These are phyloP conservation scores for Iselma pallidipennis DNA, from an alignment of 2,888 invertebrate species.

Conservation along the genomic window DNA sequence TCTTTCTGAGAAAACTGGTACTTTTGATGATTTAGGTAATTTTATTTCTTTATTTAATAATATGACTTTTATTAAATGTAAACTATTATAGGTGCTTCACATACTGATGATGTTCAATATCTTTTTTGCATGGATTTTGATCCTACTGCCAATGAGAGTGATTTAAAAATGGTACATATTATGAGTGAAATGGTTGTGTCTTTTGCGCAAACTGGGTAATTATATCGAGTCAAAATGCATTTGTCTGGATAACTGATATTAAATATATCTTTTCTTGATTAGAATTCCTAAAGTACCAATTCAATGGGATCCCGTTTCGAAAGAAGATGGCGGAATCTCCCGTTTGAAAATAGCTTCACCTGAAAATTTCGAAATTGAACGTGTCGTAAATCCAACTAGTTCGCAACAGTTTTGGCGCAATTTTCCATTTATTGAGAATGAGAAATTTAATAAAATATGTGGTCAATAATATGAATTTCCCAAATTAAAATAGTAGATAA, in stretches of 20 bases:
- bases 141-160: constrained; percentile 53
- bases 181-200: constrained; percentile 59
- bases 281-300: too few species aligned
- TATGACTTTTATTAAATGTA: constrained; percentile 1
- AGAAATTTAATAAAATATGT: too few species aligned
- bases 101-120: constrained; percentile 64
- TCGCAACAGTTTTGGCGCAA: constrained; percentile 66
- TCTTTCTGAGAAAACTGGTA: constrained; percentile 60
- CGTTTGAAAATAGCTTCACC: constrained; percentile 62
- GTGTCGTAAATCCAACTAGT: constrained; percentile 59
- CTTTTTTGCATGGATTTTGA: constrained; percentile 56
- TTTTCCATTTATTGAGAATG: constrained; percentile 64
- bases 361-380: constrained; percentile 55
- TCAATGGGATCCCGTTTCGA: constrained; percentile 59
- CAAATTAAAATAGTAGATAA: too few species aligned
- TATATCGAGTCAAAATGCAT: not conserved
- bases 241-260: constrained; percentile 4
- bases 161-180: constrained; percentile 57
- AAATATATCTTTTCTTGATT: too few species aligned
- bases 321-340: constrained; percentile 52
- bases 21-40: constrained; percentile 53
- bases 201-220: constrained; percentile 62
- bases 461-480: too few species aligned
- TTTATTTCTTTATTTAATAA: not conserved
- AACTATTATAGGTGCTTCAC: constrained; percentile 61